phyloP scores from a whole-genome alignment of 1,140 invertebrate species.

The Nebria ingens region DNA sequence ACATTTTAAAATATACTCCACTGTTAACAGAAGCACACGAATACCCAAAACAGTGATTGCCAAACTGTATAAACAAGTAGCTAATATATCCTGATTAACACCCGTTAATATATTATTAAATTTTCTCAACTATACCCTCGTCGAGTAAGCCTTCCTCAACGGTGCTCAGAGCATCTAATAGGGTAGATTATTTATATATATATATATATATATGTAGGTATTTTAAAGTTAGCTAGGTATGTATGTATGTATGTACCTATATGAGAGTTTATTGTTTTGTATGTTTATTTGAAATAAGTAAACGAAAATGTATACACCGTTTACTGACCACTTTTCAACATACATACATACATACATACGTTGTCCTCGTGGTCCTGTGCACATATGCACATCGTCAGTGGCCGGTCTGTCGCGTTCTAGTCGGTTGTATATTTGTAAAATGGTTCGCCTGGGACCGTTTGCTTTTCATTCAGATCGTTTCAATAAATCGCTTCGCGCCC shows the following conservation, averaged over 20 bases:
- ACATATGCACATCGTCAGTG: slow-evolving; percentile 9
- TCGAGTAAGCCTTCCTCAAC: too few relatives aligned
- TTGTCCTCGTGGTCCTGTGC: too few relatives aligned
- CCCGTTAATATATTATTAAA: neutral
- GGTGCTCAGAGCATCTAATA: neutral
- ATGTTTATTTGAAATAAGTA: neutral
- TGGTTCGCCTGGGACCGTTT: slow-evolving; percentile 14
- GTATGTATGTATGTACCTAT: neutral
- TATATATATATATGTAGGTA: neutral
- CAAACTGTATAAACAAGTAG: too few relatives aligned
- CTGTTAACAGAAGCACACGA: slow-evolving; percentile 20
- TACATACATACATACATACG: too few relatives aligned
- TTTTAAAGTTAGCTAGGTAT: neutral
- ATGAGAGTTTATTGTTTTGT: neutral
- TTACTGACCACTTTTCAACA: neutral
- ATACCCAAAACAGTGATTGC: slow-evolving; percentile 14
- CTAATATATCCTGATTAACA: slow-evolving; percentile 5
- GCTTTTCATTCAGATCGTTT: slow-evolving; percentile 20
- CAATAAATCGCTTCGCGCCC: slow-evolving; percentile 20
- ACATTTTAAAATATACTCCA: slow-evolving; percentile 22
- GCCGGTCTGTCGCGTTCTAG: slow-evolving; percentile 1
- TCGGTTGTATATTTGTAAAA: slow-evolving; percentile 19
- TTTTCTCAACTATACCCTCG: neutral
- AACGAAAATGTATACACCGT: neutral
- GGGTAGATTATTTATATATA: neutral